Evolutionary conservation across 2,113 vertebrate genomes (phyloP).

Genomic region (Notarius quadriscutis): DNA sequence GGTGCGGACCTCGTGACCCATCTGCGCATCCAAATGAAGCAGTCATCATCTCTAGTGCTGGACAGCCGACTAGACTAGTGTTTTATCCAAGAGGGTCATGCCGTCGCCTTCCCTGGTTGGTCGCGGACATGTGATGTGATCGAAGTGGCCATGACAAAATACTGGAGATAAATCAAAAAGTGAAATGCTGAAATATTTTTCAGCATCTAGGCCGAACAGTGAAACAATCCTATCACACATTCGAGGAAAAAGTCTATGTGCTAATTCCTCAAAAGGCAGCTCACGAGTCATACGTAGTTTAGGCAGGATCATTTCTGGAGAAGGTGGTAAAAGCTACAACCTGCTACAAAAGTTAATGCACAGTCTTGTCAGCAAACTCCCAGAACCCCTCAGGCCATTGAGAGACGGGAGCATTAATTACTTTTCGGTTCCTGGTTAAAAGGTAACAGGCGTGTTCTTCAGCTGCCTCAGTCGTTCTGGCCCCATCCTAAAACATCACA

Average conservation of each 20-base stretch:
- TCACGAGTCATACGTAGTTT: neutral
- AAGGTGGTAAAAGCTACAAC: neutral
- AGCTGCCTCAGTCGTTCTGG: neutral
- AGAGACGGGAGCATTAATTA: neutral
- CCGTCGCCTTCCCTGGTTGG: neutral
- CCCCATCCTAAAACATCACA: neutral
- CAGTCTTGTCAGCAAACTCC: neutral
- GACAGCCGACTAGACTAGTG: no score
- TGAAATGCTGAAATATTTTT: neutral
- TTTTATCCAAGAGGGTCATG: no score
- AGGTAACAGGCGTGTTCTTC: neutral
- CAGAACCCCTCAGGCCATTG: neutral
- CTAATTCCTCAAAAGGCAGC: neutral
- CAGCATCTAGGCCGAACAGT: neutral
- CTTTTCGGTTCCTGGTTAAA: constrained; percentile 4
- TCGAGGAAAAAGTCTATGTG: neutral
- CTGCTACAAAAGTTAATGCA: neutral
- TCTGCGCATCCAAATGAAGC: no score
- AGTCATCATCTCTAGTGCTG: no score
- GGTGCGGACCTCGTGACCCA: no score
- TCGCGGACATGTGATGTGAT: neutral
- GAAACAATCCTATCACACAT: neutral
- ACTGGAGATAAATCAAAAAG: neutral
- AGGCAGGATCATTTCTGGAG: neutral
- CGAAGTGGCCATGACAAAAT: neutral